Evolutionary conservation across 2,888 invertebrate species (phyloP), one percentile per base, ranked within the genome.

Genomic region (Spicauda simplicius): DNA sequence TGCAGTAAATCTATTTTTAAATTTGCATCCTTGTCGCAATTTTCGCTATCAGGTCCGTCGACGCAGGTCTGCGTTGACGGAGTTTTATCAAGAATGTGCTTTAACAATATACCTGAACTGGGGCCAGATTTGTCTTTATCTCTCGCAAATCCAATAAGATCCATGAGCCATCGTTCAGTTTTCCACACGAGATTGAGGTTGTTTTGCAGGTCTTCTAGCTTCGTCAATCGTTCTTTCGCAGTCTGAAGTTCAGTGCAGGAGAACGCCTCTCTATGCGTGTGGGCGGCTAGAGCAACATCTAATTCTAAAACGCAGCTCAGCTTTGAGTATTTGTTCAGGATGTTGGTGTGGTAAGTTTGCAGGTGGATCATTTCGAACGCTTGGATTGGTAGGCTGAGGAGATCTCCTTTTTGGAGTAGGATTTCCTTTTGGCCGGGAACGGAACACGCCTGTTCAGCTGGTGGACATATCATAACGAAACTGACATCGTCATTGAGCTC

Each of bases 281-380:
- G 98, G 72, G 98, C 98, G 3, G 99, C 98, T 75, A 98, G 94
- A 0, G 97, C 96, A 0, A 97, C 96, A 78, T 99, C 99, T 81
- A 98, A 92, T 88, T 99, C 99, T 69, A 99, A 89, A 69, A 98
- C 97, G 77, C 98, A 98, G 76, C 98, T 99, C 16, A 99, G 94
- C 69, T 98, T 96, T 2, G 98, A 97, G 91, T 99, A 99, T 82
- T 97, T 96, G 78, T 97, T 96, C 64, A 99, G 96, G 71, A 99
- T 97, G 75, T 96, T 97, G 60, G 95, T 95, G 82, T 99, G 98
- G 88, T 99, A 99, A 2, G 99, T 98, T 80, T 96, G 97, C 71
- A 99, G 94, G 84, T 99, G 99, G 70, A 99, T 97, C 98, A 97
- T 97, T 94, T 98, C 97, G 80, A 97, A 97, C 0, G 97, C 97